Evolutionary conservation across 2,113 vertebrate species (phyloP), one percentile per base, ranked within the genome.

Genomic region (Agapornis roseicollis): DNA sequence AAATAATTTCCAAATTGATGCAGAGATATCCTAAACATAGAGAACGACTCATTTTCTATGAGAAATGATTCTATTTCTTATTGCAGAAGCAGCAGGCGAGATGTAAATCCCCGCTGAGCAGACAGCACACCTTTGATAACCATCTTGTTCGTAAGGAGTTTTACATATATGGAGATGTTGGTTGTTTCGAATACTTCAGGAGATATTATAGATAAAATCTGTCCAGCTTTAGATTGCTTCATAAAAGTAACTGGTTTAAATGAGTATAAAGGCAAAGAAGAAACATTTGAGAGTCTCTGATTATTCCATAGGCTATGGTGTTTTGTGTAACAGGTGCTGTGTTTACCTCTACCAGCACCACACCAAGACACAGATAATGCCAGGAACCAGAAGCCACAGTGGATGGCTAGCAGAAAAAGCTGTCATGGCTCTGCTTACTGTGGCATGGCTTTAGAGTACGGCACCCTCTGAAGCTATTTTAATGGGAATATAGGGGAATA

Each of bases 51-150:
- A 7, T 70, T 74, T 70, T 10, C 18, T 31, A 28, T 37, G 56
- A 85, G 24, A 35, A 65, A 71, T 4, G 3, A 12, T 13, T 71
- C 0, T 23, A 18, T 72, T n/a, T 86, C 33, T n/a, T 70, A 17
- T 9, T 84, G 69, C 28, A 64, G 72, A 64, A 88, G 39, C 39
- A 81, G 60, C 39, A 93, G 50, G 23, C 20, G 58, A 84, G 46
- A 81, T 79, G 80, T 50, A 79, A 78, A 81, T 93, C 24, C 69
- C 18, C 84, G 61, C 83, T 87, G 73, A 92, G 80, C 20, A 90
- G 80, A 79, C 89, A 86, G 73, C 73, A 82, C 70, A 92, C 86
- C 86, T 94, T 79, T 87, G 95, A 95, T 95, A 81, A 50, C 15
- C 5, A 89, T 91, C 84, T 92, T 64, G 23, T 84, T 80, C 78